Evolutionary conservation across 2,888 invertebrate genomes (phyloP).

Genomic region (Tetrapedia diversipes): DNA sequence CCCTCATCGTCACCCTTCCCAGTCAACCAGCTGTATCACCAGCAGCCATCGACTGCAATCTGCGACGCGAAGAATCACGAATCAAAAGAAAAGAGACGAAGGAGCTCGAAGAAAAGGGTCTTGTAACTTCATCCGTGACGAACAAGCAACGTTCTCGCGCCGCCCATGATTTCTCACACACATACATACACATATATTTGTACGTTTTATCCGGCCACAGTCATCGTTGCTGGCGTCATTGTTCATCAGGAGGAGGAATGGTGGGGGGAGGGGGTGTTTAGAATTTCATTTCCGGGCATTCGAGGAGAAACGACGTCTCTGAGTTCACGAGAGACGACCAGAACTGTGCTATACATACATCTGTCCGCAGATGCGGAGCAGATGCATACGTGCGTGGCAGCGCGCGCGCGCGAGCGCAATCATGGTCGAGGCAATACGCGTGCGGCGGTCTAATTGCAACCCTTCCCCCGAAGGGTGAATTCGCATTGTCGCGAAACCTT

Average conservation of each 20-base stretch:
- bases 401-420: conserved; percentile 51
- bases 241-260: conserved; percentile 49
- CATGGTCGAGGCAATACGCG: conserved; percentile 63
- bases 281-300: conserved; percentile 81
- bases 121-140: conserved; percentile 41
- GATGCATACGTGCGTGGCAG: conserved; percentile 74
- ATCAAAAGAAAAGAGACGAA: too few species aligned
- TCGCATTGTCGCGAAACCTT: conserved; percentile 70
- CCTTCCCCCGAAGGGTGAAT: conserved; percentile 67
- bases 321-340: conserved; percentile 59
- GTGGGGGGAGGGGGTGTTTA: conserved; percentile 75
- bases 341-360: conserved; percentile 72
- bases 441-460: conserved; percentile 73
- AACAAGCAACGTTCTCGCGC: conserved; percentile 52
- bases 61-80: conserved; percentile 18
- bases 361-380: conserved; percentile 80
- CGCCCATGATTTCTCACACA: conserved; percentile 53
- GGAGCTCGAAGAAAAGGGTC: conserved; percentile 8
- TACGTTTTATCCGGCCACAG: conserved; percentile 35
- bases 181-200: too few species aligned
- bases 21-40: conserved; percentile 34
- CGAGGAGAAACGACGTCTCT: conserved; percentile 62
- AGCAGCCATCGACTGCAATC: conserved; percentile 22
- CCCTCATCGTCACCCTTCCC: conserved; percentile 12
- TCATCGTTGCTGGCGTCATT: conserved; percentile 55